These are phyloP conservation scores for Cossypha niveicapilla DNA, from an alignment of 2,797 vertebrate species.

Conservation along the genomic window DNA sequence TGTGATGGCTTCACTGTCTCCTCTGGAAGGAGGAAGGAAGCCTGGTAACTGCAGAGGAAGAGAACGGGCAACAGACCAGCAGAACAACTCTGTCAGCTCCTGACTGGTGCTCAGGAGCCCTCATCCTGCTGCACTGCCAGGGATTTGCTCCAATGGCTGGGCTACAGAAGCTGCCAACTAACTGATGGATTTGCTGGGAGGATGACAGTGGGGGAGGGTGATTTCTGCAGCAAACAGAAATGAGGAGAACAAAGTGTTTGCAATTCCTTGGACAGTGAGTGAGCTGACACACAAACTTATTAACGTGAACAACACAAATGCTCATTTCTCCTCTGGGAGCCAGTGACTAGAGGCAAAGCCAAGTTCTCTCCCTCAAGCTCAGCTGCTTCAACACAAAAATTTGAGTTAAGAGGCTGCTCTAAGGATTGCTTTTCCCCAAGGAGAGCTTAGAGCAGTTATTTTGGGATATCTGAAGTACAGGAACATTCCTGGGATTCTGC, in stretches of 20 bases:
- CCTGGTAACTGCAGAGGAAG: neutral
- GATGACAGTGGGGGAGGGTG: neutral
- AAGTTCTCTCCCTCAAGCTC: conserved; percentile 17
- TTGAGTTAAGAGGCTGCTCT: conserved; percentile 16
- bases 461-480: conserved; percentile 67
- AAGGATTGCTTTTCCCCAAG: conserved; percentile 57
- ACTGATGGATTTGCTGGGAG: neutral
- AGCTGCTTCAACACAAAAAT: conserved; percentile 41
- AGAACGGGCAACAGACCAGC: neutral
- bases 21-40: conserved; percentile 14
- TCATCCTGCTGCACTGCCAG: neutral
- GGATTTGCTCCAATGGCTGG: neutral
- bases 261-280: neutral
- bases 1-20: neutral
- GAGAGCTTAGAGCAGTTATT: conserved; percentile 73
- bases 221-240: neutral
- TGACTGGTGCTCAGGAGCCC: neutral
- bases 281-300: neutral
- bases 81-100: neutral
- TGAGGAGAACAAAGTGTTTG: neutral
- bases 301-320: conserved; percentile 15
- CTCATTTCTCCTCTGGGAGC: neutral
- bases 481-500: conserved; percentile 76
- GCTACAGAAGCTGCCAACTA: neutral
- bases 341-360: conserved; percentile 8